Evolutionary conservation across 2,113 vertebrate genomes (phyloP), one percentile per base, ranked within the genome.

Genomic region (Anhinga rufa): DNA sequence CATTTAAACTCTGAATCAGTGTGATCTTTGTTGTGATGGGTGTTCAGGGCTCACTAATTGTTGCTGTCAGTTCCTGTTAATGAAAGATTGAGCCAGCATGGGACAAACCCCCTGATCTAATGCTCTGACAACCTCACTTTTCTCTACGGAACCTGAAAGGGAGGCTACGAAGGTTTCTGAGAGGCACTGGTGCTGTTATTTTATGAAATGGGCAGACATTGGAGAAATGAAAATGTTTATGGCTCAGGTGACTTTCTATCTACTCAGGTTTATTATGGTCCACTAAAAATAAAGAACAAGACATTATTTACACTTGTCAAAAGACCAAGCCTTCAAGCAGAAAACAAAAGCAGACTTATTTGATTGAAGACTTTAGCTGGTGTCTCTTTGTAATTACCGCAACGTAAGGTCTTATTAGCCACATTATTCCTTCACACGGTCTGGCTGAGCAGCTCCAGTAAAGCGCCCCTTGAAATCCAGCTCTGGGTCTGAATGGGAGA

Each of bases 391-490:
- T 16, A 26, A 49, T 71, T 34, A 48, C 12, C 1, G 0, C 42
- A 32, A 15, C 3, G 21, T 18, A 66, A 36, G 72, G 58, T 26
- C 52, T 58, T 16, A 55, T 10, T 51, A 22, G 6, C 34, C 42
- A 10, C 31, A 5, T 13, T 36, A 38, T 7, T 55, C 66, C 40
- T 65, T 44, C 52, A 46, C 29, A 5, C 0, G 0, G 14, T 5
- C 61, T 61, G 69, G 34, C 40, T 51, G 48, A 74, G 36, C 44
- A 58, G 79, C 44, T 52, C 70, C 62, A 48, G 1, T 1, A 17
- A 49, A 62, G 29, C 32, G 5, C 8, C 42, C 34, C 40, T 25
- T 72, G 51, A 61, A 80, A 57, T 11, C 36, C 68, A 36, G 40
- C 65, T 31, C 58, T 49, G 84, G 70, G 17, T 22, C 14, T 60